Base-by-base conservation (phyloP, 2,113 vertebrate genomes). In the Bos javanicus region DNA sequence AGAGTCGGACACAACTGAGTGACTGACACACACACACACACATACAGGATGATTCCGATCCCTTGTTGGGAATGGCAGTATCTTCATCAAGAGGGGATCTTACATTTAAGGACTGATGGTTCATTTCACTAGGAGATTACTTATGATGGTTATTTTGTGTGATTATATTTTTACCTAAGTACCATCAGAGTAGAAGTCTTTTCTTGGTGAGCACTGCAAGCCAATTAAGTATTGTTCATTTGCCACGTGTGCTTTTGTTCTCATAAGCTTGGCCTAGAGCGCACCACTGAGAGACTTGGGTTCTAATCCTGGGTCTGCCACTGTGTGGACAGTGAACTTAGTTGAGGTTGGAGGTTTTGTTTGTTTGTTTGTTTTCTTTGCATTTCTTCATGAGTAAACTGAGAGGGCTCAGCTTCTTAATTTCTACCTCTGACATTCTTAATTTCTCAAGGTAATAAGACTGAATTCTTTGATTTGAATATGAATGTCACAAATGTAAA, bases 381-480 rank as follows among this genome's bases (percentile, higher is more conserved):
- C 43, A 5, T 87, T 82, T 96, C 85, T 92, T 64, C 30, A 33
- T 88, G 46, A 83, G 46, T 91, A 88, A 89, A 91, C 30, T 39
- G 84, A 88, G 82, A 64, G 48, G 87, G 14, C n/a, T 87, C 50
- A 62, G 28, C 84, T 54, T 86, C 50, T 25, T 85, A 16, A n/a
- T 84, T 90, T 84, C 91, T 85, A 9, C 88, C 25, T 87, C 36
- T 91, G 78, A 67, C 17, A 52, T 36, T 30, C 48, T 60, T 67
- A 52, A 48, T 91, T 93, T 95, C 60, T 90, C 13, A 23, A 71
- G 48, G n/a, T 93, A 67, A 19, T 87, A 91, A 94, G 76, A 80
- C 39, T 71, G 56, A 90, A 25, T 76, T 78, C 43, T 74, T 92
- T 93, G 19, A 64, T 96, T 91, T 89, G 80, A 94, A 78, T 94